phyloP scores from a whole-genome alignment of 2,888 invertebrate genomes.

The Ophraella communa region DNA sequence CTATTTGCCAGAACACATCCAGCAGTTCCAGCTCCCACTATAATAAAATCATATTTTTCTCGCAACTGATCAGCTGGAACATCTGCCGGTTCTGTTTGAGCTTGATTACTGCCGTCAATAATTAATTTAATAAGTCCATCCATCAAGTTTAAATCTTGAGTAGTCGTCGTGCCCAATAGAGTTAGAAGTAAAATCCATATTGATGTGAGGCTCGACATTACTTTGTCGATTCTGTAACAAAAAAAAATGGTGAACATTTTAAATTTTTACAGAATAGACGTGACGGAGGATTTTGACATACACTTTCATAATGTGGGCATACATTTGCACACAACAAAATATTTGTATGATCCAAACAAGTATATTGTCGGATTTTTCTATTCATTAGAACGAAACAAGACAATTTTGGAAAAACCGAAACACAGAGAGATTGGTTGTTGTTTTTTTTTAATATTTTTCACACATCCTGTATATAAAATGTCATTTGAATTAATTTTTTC shows the following conservation, averaged over 20 bases:
- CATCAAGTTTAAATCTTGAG: conserved; percentile 47
- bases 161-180: not conserved
- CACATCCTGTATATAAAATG: too few species aligned
- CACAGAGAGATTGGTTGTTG: too few species aligned
- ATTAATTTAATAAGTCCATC: conserved; percentile 65
- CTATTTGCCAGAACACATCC: conserved; percentile 79
- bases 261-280: too few species aligned
- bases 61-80: conserved; percentile 60
- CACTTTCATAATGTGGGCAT: too few species aligned
- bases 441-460: too few species aligned
- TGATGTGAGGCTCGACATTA: conserved; percentile 4
- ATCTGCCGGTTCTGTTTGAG: conserved; percentile 65
- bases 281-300: too few species aligned
- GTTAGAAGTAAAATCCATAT: conserved; percentile 19
- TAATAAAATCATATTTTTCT: conserved; percentile 75
- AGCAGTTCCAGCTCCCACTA: conserved; percentile 82
- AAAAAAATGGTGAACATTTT: not conserved
- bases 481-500: too few species aligned
- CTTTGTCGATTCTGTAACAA: not conserved
- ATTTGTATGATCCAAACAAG: too few species aligned
- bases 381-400: too few species aligned
- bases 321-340: too few species aligned
- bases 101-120: conserved; percentile 63
- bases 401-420: too few species aligned
- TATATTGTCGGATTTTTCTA: too few species aligned